Evolutionary conservation across 1,140 invertebrate species (phyloP), one percentile per base, ranked within the genome.

Genomic region (Microplitis demolitor): DNA sequence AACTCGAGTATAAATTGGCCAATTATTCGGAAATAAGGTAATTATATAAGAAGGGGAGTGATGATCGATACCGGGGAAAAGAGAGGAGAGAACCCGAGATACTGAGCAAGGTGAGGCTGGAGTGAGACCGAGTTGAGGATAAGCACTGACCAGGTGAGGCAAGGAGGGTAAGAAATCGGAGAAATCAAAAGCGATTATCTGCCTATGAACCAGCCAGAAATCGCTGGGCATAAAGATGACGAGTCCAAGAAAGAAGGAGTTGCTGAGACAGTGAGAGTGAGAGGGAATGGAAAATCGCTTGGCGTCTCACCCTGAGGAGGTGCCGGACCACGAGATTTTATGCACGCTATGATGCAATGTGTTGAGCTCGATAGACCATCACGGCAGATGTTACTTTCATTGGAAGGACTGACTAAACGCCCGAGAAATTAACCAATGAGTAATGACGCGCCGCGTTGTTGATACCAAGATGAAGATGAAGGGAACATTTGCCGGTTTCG

Each of bases 21-120:
- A 86, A 87, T 87, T 86, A 87, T 86, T 87, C 83, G 85, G 84
- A 86, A 87, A 87, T 86, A 86, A 86, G 84, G 84, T 87, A 87
- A 87, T 87, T 87, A 87, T 85, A 87, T 85, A 87, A 87, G 83
- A 85, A 84, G 83, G 39, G 80, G 84, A 85, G 82, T 86, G 84
- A 86, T 86, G 84, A 84, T 78, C 78, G 79, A 83, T 83, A 80
- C 74, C 72, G 70, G 71, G 68, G 63, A 24, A 45, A 60, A 50
- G 51, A 62, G 34, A 37, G 67, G 34, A 34, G 39, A 33, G 61
- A 62, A 69, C 35, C 35, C 62, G 63, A 71, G 69, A 62, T 71
- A 39, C 34, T 60, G 60, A 35, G 24, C 24, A 56, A 67, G 34
- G 56, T n/a, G 16, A 35, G 13, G 39, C 39, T 5, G 37, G 50